phyloP scores from a whole-genome alignment of 2,888 invertebrate species.

The Melanargia galathea region DNA sequence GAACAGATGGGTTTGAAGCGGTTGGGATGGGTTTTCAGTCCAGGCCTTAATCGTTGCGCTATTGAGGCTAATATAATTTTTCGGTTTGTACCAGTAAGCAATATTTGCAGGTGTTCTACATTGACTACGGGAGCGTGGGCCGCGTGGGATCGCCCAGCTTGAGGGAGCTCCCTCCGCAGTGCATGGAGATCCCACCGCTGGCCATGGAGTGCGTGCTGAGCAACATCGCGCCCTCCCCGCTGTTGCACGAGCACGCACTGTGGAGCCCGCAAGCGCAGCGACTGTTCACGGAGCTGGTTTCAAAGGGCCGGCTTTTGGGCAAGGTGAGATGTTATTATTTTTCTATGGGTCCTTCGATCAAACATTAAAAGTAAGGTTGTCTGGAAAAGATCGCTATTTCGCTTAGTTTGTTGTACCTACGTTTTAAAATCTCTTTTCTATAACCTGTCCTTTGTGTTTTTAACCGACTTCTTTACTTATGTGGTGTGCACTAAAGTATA shows the following conservation, averaged over 20 bases:
- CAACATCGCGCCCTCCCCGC: slow-evolving; percentile 85
- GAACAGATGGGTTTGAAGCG: too few species aligned
- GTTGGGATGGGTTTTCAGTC: too few species aligned
- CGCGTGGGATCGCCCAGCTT: slow-evolving; percentile 71
- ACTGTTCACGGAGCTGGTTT: slow-evolving; percentile 66
- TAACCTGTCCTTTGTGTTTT: too few species aligned
- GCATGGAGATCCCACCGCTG: slow-evolving; percentile 75
- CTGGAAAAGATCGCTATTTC: too few species aligned
- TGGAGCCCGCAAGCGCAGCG: slow-evolving; percentile 83
- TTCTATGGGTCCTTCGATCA: too few species aligned
- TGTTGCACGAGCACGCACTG: slow-evolving; percentile 80
- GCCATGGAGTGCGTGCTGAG: slow-evolving; percentile 88
- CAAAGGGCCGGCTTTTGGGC: slow-evolving; percentile 63
- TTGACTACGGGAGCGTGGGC: slow-evolving; percentile 89
- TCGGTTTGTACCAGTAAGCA: neutral
- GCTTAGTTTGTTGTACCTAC: too few species aligned
- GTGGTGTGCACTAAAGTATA: too few species aligned
- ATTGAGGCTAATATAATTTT: too few species aligned
- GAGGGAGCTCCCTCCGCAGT: slow-evolving; percentile 60
- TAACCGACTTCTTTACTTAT: too few species aligned
- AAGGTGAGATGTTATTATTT: slow-evolving; percentile 58
- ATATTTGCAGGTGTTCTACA: slow-evolving; percentile 84
- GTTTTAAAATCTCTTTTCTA: too few species aligned
- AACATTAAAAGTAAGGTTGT: too few species aligned
- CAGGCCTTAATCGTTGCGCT: too few species aligned